Evolutionary conservation across 2,797 vertebrate genomes (phyloP).

Genomic region (Poeciliopsis infans): DNA sequence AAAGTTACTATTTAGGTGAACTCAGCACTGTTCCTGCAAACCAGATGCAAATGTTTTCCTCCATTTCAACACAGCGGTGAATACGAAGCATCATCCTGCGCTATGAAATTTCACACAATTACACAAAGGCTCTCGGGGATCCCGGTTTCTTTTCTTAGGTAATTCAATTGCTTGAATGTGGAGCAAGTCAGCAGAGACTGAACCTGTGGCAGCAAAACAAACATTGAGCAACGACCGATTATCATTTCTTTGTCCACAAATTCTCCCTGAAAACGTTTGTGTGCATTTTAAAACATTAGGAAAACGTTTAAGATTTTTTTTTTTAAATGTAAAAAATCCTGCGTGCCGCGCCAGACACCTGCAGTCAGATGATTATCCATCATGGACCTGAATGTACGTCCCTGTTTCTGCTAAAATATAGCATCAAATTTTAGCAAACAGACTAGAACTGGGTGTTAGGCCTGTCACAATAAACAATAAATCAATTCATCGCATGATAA

Average conservation of each 20-base stretch:
- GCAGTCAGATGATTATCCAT: background rate
- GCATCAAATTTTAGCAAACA: background rate
- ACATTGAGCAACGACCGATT: background rate
- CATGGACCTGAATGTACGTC: background rate
- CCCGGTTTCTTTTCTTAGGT: background rate
- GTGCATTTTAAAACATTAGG: background rate
- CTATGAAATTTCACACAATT: constrained; percentile 61
- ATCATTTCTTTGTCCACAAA: background rate
- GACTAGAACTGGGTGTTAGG: too few species aligned
- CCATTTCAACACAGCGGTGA: constrained; percentile 35
- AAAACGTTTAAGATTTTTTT: background rate
- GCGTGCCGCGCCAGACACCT: background rate
- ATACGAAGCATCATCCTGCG: constrained; percentile 41
- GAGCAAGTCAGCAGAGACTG: constrained; percentile 49
- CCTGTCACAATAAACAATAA: too few species aligned
- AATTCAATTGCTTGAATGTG: constrained; percentile 40
- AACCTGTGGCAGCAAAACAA: constrained; percentile 7
- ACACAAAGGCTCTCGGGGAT: constrained; percentile 52
- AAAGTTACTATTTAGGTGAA: background rate
- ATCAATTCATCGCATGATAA: too few species aligned
- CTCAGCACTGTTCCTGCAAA: constrained; percentile 5
- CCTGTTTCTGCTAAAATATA: background rate
- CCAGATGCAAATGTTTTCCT: constrained; percentile 16
- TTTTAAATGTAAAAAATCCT: background rate
- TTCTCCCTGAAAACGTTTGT: background rate